A percentile compares a stretch with the other conserved stretches of the same genome.
Evolutionary conservation across 2,888 invertebrate species (phyloP).

Genomic region (Mystacides longicornis): DNA sequence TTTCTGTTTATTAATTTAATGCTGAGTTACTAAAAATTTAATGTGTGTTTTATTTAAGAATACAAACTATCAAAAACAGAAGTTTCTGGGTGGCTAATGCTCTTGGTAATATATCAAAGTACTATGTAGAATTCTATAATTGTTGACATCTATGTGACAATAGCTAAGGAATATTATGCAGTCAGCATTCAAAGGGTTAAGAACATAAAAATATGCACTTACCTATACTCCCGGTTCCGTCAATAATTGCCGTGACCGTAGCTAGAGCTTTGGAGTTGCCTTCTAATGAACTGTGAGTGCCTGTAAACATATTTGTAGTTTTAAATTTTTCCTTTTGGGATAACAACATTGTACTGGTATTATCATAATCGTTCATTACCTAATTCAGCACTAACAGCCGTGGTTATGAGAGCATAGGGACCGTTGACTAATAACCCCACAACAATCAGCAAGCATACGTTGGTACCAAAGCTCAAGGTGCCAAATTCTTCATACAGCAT

Average conservation of each 20-base stretch:
- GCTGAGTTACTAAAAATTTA: too few species aligned
- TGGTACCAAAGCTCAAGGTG: conserved; percentile 50
- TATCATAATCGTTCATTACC: conserved; percentile 34
- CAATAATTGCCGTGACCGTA: conserved; percentile 96
- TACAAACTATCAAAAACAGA: too few species aligned
- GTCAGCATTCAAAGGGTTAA: too few species aligned
- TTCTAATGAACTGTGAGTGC: conserved; percentile 77
- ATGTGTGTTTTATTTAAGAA: too few species aligned
- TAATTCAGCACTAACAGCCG: conserved; percentile 90
- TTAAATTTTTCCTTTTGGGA: neutral
- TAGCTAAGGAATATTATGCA: too few species aligned
- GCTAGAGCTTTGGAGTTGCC: conserved; percentile 86
- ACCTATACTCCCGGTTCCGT: conserved; percentile 91
- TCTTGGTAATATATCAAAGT: neutral
- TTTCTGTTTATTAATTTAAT: too few species aligned
- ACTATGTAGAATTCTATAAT: too few species aligned
- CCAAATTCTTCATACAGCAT: conserved; percentile 73
- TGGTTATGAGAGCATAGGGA: conserved; percentile 93
- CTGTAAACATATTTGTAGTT: conserved; percentile 29
- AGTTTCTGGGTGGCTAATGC: neutral
- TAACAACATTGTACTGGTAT: neutral
- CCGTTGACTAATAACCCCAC: conserved; percentile 88
- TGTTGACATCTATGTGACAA: too few species aligned
- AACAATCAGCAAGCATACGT: conserved; percentile 60
- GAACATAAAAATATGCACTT: neutral